Percentiles rank a stretch among this genome's conserved stretches.
These are phyloP conservation scores for Brachypalpus laphriformis DNA, from an alignment of 2,888 invertebrate genomes.

Conservation along the genomic window DNA sequence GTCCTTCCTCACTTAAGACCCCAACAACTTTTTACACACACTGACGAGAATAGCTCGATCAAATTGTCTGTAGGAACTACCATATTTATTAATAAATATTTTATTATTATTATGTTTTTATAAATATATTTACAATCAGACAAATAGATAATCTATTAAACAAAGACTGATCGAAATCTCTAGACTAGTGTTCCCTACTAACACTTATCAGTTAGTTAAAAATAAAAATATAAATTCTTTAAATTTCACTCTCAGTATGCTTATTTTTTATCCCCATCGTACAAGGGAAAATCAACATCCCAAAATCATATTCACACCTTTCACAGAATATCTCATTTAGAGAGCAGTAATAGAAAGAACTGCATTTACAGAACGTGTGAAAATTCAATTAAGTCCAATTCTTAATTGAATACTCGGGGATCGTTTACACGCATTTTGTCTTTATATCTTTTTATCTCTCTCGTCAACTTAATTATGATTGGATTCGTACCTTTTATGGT, in stretches of 20 bases:
- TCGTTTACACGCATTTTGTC: conserved; percentile 24
- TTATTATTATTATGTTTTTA: no score
- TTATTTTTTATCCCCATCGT: not conserved
- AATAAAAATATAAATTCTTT: no score
- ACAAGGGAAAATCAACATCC: not conserved
- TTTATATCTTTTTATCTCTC: conserved; percentile 11
- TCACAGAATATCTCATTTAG: conserved; percentile 17
- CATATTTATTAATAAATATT: no score
- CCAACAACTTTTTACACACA: no score
- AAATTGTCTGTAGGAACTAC: no score
- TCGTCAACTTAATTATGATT: conserved; percentile 59
- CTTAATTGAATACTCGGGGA: conserved; percentile 38
- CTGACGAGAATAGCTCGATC: no score
- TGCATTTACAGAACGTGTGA: conserved; percentile 51
- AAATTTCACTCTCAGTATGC: not conserved
- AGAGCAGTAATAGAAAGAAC: not conserved
- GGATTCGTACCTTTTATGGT: conserved; percentile 46
- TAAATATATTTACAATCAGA: no score
- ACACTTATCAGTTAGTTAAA: no score
- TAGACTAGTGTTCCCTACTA: no score
- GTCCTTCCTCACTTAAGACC: no score
- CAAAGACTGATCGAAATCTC: no score
- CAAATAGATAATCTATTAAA: no score
- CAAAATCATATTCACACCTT: conserved; percentile 1
- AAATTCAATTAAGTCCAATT: conserved; percentile 51